phyloP scores from a whole-genome alignment of 2,888 invertebrate genomes.

The Ditula angustiorana region DNA sequence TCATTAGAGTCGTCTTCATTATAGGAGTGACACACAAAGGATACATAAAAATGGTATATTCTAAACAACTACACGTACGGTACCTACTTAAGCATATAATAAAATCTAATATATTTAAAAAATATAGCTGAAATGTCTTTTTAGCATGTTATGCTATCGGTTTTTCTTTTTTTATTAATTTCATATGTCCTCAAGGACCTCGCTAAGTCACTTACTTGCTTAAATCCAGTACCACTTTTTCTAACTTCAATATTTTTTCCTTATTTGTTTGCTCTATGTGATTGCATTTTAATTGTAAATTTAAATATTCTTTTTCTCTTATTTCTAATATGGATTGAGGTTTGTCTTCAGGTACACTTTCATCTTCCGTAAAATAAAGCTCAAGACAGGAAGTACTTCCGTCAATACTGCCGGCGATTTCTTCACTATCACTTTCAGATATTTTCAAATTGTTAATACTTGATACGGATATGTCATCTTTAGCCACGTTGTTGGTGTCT shows the following conservation, averaged over 20 bases:
- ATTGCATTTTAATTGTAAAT: slow-evolving; percentile 83
- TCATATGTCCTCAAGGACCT: no score
- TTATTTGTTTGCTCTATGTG: slow-evolving; percentile 74
- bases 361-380: slow-evolving; percentile 80
- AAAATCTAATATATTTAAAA: no score
- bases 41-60: no score
- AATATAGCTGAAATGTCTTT: no score
- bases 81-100: no score
- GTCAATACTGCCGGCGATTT: slow-evolving; percentile 76
- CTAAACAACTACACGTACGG: no score
- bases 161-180: no score
- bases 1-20: no score
- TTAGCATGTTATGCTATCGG: no score
- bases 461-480: slow-evolving; percentile 74
- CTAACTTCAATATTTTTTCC: slow-evolving; percentile 78
- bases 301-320: slow-evolving; percentile 79
- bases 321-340: slow-evolving; percentile 66
- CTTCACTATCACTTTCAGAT: slow-evolving; percentile 81
- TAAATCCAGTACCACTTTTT: slow-evolving; percentile 86
- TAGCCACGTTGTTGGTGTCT: slow-evolving; percentile 68
- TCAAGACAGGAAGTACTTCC: slow-evolving; percentile 81
- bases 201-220: slow-evolving; percentile 88
- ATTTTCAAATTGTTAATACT: slow-evolving; percentile 78
- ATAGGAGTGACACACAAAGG: no score
- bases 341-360: slow-evolving; percentile 71